A percentile compares a stretch with the other conserved stretches of the same genome.
Evolutionary conservation across 1,140 invertebrate species (phyloP).

Genomic region (Carposina sasakii): DNA sequence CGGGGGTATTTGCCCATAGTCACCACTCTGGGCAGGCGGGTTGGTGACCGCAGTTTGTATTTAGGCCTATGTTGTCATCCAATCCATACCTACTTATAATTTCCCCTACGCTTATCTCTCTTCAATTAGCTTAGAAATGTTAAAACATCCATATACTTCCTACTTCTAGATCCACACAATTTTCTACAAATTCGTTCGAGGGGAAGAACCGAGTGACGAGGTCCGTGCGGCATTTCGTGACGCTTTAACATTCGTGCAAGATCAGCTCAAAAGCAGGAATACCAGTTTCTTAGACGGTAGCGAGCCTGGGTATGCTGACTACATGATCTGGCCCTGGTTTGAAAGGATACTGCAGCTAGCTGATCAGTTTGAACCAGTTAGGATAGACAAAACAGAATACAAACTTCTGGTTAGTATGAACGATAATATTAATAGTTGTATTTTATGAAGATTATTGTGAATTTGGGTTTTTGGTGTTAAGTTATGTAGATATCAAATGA

Average conservation of each 20-base stretch:
- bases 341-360: constrained; percentile 75
- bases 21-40: no score
- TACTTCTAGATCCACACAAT: constrained; percentile 43
- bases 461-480: no score
- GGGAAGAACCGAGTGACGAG: constrained; percentile 33
- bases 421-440: no score
- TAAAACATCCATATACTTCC: no score
- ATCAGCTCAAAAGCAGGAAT: constrained; percentile 72
- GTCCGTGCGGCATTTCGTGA: constrained; percentile 31
- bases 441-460: no score
- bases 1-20: no score
- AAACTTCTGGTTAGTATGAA: constrained; percentile 41
- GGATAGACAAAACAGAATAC: constrained; percentile 35
- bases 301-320: constrained; percentile 87
- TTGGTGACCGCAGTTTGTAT: no score
- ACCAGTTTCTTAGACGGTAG: constrained; percentile 80
- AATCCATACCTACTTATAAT: no score
- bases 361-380: constrained; percentile 22
- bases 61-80: no score
- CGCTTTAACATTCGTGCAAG: constrained; percentile 37
- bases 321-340: constrained; percentile 94
- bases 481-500: no score
- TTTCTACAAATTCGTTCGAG: constrained; percentile 36
- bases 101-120: no score
- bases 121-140: no score